phyloP scores from a whole-genome alignment of 2,797 vertebrate genomes.

The Arrhamphus sclerolepis region DNA sequence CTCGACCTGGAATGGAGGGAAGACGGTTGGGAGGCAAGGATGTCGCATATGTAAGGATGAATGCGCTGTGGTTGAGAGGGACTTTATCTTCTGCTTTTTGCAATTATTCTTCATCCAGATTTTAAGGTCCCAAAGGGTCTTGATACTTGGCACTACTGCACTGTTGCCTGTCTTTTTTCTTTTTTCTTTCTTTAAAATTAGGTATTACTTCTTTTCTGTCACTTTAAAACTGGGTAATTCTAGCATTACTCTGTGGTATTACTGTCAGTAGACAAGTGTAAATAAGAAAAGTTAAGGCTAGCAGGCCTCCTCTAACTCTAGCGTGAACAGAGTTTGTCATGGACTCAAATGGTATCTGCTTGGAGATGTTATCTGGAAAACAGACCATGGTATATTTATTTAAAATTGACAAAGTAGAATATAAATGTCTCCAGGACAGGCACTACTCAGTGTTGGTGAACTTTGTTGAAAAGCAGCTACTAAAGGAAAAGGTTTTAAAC shows the following conservation, averaged over 20 bases:
- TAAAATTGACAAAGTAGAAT: neutral
- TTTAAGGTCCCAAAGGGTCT: slow-evolving; percentile 46
- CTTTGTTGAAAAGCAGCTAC: slow-evolving; percentile 10
- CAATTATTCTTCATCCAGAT: slow-evolving; percentile 39
- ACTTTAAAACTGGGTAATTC: slow-evolving; percentile 23
- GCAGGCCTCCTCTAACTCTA: slow-evolving; percentile 26
- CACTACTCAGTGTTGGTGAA: neutral
- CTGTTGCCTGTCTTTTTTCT: slow-evolving; percentile 32
- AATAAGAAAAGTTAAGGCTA: slow-evolving; percentile 44
- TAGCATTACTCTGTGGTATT: neutral
- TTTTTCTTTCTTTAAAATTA: slow-evolving; percentile 10
- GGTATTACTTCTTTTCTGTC: neutral
- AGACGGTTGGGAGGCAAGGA: slow-evolving; percentile 41
- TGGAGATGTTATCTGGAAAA: slow-evolving; percentile 18
- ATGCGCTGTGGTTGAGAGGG: slow-evolving; percentile 44
- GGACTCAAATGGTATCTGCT: slow-evolving; percentile 1
- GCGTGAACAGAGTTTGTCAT: neutral
- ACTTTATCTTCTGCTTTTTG: slow-evolving; percentile 49
- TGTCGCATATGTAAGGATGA: slow-evolving; percentile 65
- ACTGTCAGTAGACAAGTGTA: neutral
- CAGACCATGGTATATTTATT: neutral
- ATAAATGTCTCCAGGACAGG: no score
- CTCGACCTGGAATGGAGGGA: slow-evolving; percentile 44
- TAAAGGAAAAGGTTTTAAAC: neutral
- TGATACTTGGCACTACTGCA: slow-evolving; percentile 28